Evolutionary conservation across 2,113 vertebrate species (phyloP).

Genomic region (Mus pahari): DNA sequence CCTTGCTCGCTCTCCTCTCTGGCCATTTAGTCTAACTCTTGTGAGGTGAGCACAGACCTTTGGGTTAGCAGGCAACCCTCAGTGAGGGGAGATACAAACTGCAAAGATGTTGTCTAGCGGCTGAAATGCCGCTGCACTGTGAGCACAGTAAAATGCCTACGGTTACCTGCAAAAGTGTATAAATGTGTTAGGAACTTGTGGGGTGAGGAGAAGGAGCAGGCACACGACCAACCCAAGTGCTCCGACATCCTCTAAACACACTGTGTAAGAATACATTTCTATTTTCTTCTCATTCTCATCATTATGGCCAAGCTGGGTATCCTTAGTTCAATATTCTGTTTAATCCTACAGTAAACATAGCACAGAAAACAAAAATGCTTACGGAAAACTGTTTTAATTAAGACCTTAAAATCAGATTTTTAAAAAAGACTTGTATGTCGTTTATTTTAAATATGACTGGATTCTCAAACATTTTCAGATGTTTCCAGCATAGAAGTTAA

Average conservation of each 20-base stretch:
- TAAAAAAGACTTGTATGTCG: background rate
- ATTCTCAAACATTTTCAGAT: slow-evolving; percentile 24
- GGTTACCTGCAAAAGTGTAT: background rate
- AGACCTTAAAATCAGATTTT: slow-evolving; percentile 37
- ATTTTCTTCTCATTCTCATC: background rate
- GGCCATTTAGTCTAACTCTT: too few relatives aligned
- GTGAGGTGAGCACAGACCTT: background rate
- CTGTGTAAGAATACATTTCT: background rate
- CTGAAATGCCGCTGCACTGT: too few relatives aligned
- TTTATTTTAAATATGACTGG: slow-evolving; percentile 45
- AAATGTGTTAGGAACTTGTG: background rate
- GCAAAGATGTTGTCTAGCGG: background rate
- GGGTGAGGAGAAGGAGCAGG: background rate
- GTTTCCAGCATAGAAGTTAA: slow-evolving; percentile 28
- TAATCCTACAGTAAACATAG: slow-evolving; percentile 24
- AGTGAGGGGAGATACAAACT: background rate
- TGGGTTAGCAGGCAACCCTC: background rate
- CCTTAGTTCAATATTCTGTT: background rate
- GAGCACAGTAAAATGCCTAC: background rate
- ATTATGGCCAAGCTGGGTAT: background rate
- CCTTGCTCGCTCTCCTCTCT: background rate
- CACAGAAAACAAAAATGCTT: background rate
- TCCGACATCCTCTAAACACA: background rate
- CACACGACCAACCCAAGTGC: background rate
- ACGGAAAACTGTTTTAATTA: slow-evolving; percentile 42